These are phyloP conservation scores for Solenodon paradoxus DNA, from an alignment of 2,113 vertebrate species.

Conservation along the genomic window DNA sequence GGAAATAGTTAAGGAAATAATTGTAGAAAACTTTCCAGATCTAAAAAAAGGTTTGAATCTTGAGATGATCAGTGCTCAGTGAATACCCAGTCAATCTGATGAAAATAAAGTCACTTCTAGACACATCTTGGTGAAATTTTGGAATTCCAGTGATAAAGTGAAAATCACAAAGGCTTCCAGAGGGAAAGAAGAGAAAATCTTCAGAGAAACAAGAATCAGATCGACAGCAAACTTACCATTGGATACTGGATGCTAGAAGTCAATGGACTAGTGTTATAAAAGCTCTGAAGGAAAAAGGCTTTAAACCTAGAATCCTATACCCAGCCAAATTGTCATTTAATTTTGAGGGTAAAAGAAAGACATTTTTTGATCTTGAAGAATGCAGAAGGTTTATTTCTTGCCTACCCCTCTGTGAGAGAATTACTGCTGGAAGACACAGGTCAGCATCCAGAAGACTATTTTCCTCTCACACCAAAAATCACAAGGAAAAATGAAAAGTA, in stretches of 20 bases:
- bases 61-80: not conserved
- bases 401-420: not conserved
- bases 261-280: not conserved
- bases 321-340: slow-evolving; percentile 16
- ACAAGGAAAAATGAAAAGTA: not conserved
- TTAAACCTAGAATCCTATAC: slow-evolving; percentile 21
- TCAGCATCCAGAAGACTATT: not conserved
- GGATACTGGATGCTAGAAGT: slow-evolving; percentile 42
- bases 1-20: slow-evolving; percentile 30
- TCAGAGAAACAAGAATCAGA: slow-evolving; percentile 1
- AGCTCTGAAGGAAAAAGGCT: not conserved
- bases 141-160: slow-evolving; percentile 13
- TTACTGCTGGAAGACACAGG: not conserved
- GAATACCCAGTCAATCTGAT: not conserved
- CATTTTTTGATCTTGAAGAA: slow-evolving; percentile 46
- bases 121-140: slow-evolving; percentile 53
- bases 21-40: slow-evolving; percentile 47
- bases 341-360: slow-evolving; percentile 30
- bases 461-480: not conserved
- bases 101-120: slow-evolving; percentile 22
- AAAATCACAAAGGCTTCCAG: slow-evolving; percentile 1
- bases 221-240: slow-evolving; percentile 28
- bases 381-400: slow-evolving; percentile 34
- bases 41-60: not conserved
- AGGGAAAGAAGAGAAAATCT: slow-evolving; percentile 34